These are phyloP conservation scores for Riparia riparia DNA, from an alignment of 2,113 vertebrate genomes.

Conservation along the genomic window DNA sequence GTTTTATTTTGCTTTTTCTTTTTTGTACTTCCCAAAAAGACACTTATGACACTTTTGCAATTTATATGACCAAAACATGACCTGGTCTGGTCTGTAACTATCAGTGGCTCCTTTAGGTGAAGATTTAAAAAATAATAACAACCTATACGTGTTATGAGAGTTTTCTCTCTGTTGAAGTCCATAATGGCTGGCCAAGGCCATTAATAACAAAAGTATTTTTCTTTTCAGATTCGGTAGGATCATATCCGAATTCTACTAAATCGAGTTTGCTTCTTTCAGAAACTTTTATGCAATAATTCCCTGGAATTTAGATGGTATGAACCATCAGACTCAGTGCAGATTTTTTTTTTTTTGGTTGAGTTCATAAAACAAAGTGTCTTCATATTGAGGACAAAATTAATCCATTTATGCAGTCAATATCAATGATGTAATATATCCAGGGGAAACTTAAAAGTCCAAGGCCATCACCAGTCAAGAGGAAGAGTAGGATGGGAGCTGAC, in stretches of 20 bases:
- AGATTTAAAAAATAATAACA: background rate
- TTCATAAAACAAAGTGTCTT: background rate
- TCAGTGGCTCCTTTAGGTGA: background rate
- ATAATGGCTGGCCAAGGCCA: background rate
- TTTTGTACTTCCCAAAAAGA: background rate
- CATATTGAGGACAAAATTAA: background rate
- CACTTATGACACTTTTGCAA: background rate
- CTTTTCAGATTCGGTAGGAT: background rate
- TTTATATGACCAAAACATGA: background rate
- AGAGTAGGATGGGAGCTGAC: background rate
- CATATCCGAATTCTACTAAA: background rate
- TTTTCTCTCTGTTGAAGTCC: background rate
- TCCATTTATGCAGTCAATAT: background rate
- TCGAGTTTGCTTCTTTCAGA: background rate
- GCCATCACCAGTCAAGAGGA: background rate
- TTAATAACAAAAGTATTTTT: background rate
- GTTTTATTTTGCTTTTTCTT: background rate
- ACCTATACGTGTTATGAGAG: background rate
- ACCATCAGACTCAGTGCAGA: fast-evolving
- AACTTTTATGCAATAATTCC: background rate
- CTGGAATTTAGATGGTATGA: background rate
- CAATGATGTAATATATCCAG: background rate
- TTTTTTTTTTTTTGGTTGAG: background rate
- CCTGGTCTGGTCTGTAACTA: background rate
- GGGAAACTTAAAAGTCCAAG: background rate